Evolutionary conservation across 2,888 invertebrate genomes (phyloP), one percentile per base, ranked within the genome.

Genomic region (Strigamia crassipes): DNA sequence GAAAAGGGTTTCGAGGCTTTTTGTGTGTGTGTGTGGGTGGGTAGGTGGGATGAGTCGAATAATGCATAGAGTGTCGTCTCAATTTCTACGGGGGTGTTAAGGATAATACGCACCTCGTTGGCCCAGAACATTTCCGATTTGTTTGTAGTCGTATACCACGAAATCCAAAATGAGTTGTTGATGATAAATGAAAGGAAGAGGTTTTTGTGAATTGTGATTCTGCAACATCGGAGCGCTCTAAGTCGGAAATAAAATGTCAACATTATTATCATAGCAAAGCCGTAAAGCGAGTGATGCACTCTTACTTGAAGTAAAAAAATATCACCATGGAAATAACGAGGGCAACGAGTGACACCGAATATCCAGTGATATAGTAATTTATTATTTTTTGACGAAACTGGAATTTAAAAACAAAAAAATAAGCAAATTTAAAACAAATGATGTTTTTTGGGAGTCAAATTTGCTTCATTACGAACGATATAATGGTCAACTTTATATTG

Each of bases 171-270:
- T 82, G 93, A 91, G 88, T 96, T 96, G 90, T 95, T 96, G 84
- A 93, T 90, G 83, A 96, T 94, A 89, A 96, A 97, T 83, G 96
- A 96, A 81, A 93, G 92, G 88, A 97, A 97, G 85, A 97, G 91
- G 89, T 97, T 95, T 92, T 95, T 96, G 89, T 97, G 97, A 84
- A 97, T 91, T 8, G 95, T 94, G 86, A 96, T 96, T 86, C 97
- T 92, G 82, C 96, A 94, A 88, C 96, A 97, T 86, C 95, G 92
- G 85, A 97, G 89, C 38, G 94, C 93, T 89, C 95, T 95, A 91
- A 86, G 78, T 15, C 10, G 9, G 83, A 83, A 84, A 84, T 83
- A 86, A 27, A 23, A 66, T 51, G 6, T 12, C 12, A 66, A 21
- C 1, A n/a, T 66, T 66, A 73, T 73, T 73, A 56, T 0, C 4